Conservation (phyloP, 2,113 vertebrate species). For the Vicugna pacos region DNA sequence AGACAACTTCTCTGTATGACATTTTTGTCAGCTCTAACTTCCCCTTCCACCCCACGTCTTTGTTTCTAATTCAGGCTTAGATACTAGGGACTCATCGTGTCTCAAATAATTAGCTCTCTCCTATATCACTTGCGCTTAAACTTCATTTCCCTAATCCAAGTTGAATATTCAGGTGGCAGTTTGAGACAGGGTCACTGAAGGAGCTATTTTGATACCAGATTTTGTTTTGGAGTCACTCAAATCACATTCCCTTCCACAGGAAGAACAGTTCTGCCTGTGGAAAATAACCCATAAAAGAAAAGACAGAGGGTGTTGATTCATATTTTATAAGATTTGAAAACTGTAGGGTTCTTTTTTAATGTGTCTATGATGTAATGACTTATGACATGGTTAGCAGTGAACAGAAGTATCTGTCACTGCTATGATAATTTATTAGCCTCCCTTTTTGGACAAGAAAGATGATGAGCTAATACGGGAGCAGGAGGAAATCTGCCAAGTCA, state of each 20-base stretch:
- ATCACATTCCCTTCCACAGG: neutral
- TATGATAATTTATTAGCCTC: conserved; percentile 80
- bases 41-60: neutral
- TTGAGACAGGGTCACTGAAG: neutral
- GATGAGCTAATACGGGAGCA: conserved; percentile 70
- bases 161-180: neutral
- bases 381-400: conserved; percentile 79
- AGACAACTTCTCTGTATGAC: neutral
- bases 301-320: conserved; percentile 31
- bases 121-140: conserved; percentile 1
- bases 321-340: conserved; percentile 79
- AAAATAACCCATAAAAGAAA: conserved; percentile 31
- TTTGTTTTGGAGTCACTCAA: neutral
- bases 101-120: conserved; percentile 28
- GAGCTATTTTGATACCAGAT: neutral
- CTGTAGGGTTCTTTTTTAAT: conserved; percentile 71
- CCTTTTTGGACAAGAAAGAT: conserved; percentile 65
- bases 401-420: conserved; percentile 82
- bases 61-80: conserved; percentile 5
- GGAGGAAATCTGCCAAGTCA: conserved; percentile 77
- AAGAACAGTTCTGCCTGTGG: neutral
- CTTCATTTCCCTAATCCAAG: conserved; percentile 46
- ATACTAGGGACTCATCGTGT: neutral
- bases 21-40: conserved; percentile 10
- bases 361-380: conserved; percentile 73